Evolutionary conservation across 2,113 vertebrate species (phyloP), one percentile per base, ranked within the genome.

Genomic region (Prolemur simus): DNA sequence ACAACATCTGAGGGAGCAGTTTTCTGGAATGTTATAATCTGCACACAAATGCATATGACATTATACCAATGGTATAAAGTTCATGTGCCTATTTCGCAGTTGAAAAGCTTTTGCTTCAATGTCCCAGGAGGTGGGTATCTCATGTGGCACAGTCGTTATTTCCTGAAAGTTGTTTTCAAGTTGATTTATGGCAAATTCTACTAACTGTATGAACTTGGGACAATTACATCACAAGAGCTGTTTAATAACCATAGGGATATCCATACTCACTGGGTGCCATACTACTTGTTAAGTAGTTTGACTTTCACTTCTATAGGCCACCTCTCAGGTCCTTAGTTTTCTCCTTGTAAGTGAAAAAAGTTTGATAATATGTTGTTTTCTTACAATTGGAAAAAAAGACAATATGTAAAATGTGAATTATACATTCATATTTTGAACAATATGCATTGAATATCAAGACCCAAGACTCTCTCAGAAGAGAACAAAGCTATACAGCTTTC

Each of bases 21-120:
- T 96, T 12, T 95, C 84, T 74, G 45, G 89, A 90, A 96, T 96
- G 68, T 66, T 90, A 0, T 32, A 42, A 42, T 90, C 25, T 89
- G n/a, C 49, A 45, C 34, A 37, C 8, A 88, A 71, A 34, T 94
- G 68, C 34, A 9, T 32, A 32, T 82, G 76, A 14, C 49, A 63
- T 85, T 73, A 54, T 64, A 73, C 8, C 71, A 69, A 23, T 12
- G 13, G 8, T 71, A n/a, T 71, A 85, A 85, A 91, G 45, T 14
- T 49, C 64, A 20, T 42, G 49, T 5, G 39, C 52, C 27, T 54
- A 20, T 68, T 96, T 91, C 68, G 27, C 47, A 25, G 21, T 68
- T 88, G 84, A 95, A 90, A 91, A 29, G 9, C 10, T 87, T 82
- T 89, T 47, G 39, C 29, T 77, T 91, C 66, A 21, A 0, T 49